Base-by-base conservation (phyloP, 1,140 invertebrate species). In the Bombus consobrinus region DNA sequence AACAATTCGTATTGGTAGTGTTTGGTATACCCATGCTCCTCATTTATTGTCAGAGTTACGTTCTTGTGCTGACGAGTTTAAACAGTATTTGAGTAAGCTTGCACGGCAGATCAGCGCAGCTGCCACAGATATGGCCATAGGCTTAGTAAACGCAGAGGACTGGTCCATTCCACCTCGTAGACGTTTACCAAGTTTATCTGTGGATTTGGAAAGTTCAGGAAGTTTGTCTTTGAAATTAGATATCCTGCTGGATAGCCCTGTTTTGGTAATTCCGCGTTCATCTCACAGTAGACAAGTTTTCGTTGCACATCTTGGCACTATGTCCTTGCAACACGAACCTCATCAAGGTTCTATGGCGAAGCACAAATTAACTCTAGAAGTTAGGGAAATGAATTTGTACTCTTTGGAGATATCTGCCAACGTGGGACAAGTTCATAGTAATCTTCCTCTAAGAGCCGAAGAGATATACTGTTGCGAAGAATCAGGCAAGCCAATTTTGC, bases 1-100 rank as follows among this genome's bases (percentile, higher is more conserved):
- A 1, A 95, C 93, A 0, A 95, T 99, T 76, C 96, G 97, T 83
- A 97, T 99, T 96, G 98, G 98, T 0, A 99, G 98, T 62, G 97
- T 99, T 59, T 98, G 98, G 96, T 99, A 99, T 94, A 98, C 98
- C 2, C 98, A 99, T 94, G 98, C 98, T 47, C 97, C 98, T 1
- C 96, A 97, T 82, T 97, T 99, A 91, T 96, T 99, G 28, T 96
- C 97, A n/a, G 98, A 99, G 93, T 94, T 99, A 41, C 96, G 97
- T 87, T 97, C 97, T 2, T 99, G 98, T 37, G 94, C 93, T 5
- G 93, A 95, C 34, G 97, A 97, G 89, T 97, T 97, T 88, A 96
- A 97, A 87, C 96, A 96, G 64, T 97, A 97, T 91, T 94, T 96
- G 85, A 96, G 97, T 47, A 97, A 98, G 90, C 96, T 99, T 76